Base-by-base conservation (phyloP, 2,888 invertebrate genomes). In the Oxystoma pomonae region DNA sequence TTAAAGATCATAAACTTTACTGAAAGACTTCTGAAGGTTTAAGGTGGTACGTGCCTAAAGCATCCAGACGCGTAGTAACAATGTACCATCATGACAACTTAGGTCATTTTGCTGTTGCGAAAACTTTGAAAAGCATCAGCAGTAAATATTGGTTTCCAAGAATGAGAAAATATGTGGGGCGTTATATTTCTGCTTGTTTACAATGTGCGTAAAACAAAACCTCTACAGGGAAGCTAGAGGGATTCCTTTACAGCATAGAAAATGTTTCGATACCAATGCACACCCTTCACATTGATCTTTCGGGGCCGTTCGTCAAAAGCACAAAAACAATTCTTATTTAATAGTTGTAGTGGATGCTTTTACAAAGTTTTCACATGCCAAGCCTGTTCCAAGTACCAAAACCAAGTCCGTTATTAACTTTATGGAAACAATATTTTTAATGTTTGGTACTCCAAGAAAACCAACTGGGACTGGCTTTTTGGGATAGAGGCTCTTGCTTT, bases 121-220 rank as follows among this genome's bases (percentile, higher is more conserved):
- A 70, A 53, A 71, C 70, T 1, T 19, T 69, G 18, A 22, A 52
- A 19, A 17, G 9, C 16, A 62, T 69, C 67, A 21, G 55, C 20
- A 35, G 9, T 51, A 59, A 19, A 20, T 60, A 60, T 55, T 57
- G 60, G 60, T 60, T 60, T 55, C 60, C 60, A 16, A 22, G 61
- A 17, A 72, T 71, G 67, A 52, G 61, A 22, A 59, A 61, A 52
- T 71, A 67, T 59, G 63, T 59, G 16, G 67, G 12, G 22, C 73
- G 72, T 55, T 74, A 74, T 57, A 69, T 75, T 16, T 65, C 63
- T 58, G 69, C 69, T 49, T 74, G 75, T 60, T 19, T 76, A 5
- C 69, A 69, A 50, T 74, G 74, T 60, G 63, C 68, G 60, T 75
- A 74, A 63, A 71, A 69, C 60, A 76, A 76, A 70, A 69, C 66